Evolutionary conservation across 2,888 invertebrate species (phyloP).

Genomic region (Rotaria sp.): DNA sequence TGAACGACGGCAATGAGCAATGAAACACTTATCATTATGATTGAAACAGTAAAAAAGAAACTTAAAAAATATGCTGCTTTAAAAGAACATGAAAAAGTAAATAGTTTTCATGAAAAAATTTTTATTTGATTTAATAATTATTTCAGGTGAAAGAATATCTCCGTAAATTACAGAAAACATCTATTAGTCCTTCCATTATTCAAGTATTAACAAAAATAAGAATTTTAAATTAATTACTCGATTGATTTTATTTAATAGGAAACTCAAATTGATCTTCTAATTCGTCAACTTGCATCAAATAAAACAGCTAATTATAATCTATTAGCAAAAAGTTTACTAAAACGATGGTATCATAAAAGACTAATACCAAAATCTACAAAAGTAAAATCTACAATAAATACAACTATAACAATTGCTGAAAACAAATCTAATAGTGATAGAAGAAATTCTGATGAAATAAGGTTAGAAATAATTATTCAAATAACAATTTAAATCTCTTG

Average conservation of each 20-base stretch:
- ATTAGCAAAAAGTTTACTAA: background rate
- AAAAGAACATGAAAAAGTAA: background rate
- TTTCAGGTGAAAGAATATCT: conserved; percentile 6
- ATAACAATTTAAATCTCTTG: background rate
- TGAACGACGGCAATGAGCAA: background rate
- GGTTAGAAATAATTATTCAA: background rate
- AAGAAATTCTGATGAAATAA: background rate
- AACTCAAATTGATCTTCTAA: background rate
- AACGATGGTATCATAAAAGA: background rate
- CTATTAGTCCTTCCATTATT: background rate
- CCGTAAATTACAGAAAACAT: background rate
- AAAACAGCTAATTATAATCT: background rate
- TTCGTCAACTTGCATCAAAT: background rate
- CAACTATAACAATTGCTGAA: background rate
- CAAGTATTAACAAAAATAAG: background rate
- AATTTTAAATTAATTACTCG: background rate
- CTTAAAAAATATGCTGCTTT: background rate
- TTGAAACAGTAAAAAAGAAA: background rate
- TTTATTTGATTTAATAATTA: no score
- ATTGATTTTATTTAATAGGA: background rate
- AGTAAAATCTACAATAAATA: background rate
- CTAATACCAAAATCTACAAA: background rate
- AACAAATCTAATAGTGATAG: no score
- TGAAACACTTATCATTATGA: background rate
- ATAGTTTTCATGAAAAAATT: no score